Percentiles rank a stretch among this genome's conserved stretches.
Conservation (phyloP, 2,113 vertebrate genomes). For the Pagrus major region DNA sequence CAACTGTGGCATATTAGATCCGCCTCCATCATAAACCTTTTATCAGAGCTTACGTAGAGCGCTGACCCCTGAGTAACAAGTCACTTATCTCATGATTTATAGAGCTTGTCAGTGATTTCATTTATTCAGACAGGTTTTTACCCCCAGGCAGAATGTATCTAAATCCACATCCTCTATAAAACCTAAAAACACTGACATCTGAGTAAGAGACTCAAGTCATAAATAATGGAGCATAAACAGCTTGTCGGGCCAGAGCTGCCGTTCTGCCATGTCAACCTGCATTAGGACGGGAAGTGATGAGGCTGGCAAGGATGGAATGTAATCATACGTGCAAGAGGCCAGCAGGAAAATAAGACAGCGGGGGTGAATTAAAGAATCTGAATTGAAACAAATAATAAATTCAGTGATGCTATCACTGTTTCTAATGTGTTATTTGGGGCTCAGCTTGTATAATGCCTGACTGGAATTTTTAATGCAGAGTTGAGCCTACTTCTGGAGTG, state of each 20-base stretch:
- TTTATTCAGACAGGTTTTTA: conserved; percentile 60
- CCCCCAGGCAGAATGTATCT: conserved; percentile 33
- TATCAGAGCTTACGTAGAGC: conserved; percentile 23
- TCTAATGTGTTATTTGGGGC: too few species aligned
- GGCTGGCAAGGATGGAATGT: background rate
- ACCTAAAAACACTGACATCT: conserved; percentile 25
- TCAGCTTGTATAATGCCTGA: too few species aligned
- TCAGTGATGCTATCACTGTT: too few species aligned
- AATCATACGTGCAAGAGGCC: background rate
- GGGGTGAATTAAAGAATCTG: background rate
- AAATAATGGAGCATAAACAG: conserved; percentile 75
- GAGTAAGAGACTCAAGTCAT: conserved; percentile 47
- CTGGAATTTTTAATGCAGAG: too few species aligned
- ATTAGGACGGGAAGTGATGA: conserved; percentile 49
- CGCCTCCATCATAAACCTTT: conserved; percentile 47
- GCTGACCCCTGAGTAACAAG: conserved; percentile 42
- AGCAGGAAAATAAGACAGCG: background rate
- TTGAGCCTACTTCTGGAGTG: too few species aligned
- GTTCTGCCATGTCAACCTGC: conserved; percentile 59
- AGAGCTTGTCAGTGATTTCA: conserved; percentile 59
- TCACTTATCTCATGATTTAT: conserved; percentile 61
- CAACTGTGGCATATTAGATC: background rate
- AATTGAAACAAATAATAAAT: too few species aligned
- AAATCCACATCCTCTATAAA: conserved; percentile 55
- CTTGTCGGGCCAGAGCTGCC: conserved; percentile 62